A percentile compares a stretch with the other conserved stretches of the same genome.
Evolutionary conservation across 2,113 vertebrate genomes (phyloP).

Genomic region (Vulpes ferrilata): DNA sequence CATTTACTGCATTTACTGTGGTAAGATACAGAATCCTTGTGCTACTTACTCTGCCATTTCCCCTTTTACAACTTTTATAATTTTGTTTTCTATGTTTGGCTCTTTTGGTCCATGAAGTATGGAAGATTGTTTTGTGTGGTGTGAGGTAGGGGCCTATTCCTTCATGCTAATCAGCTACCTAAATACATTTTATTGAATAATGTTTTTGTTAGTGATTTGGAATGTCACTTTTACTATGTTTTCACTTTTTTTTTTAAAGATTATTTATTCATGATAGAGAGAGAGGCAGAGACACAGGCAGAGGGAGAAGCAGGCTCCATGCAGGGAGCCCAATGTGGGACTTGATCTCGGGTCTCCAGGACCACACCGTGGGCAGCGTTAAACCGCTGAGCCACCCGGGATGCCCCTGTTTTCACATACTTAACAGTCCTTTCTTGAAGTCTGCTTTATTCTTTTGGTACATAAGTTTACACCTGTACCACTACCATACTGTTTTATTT

Average conservation of each 20-base stretch:
- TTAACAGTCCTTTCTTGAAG: neutral
- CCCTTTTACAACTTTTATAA: neutral
- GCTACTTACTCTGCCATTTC: neutral
- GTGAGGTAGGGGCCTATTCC: neutral
- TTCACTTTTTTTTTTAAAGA: no score
- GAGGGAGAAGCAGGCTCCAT: no score
- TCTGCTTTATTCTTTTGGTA: neutral
- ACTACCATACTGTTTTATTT: neutral
- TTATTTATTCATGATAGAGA: no score
- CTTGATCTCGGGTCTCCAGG: no score
- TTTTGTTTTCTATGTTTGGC: neutral
- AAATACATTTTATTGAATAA: slow-evolving; percentile 23
- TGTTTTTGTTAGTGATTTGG: neutral
- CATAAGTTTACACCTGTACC: neutral
- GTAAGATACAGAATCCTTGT: neutral
- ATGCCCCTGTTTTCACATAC: neutral
- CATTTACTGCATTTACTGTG: neutral
- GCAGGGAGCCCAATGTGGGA: no score
- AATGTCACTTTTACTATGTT: neutral
- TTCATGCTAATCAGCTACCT: neutral
- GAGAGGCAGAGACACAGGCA: no score
- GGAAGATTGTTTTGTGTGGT: neutral
- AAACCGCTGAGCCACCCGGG: no score
- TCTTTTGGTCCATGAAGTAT: neutral
- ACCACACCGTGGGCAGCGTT: no score